phyloP scores from a whole-genome alignment of 2,113 vertebrate species.

The Thomomys bottae region DNA sequence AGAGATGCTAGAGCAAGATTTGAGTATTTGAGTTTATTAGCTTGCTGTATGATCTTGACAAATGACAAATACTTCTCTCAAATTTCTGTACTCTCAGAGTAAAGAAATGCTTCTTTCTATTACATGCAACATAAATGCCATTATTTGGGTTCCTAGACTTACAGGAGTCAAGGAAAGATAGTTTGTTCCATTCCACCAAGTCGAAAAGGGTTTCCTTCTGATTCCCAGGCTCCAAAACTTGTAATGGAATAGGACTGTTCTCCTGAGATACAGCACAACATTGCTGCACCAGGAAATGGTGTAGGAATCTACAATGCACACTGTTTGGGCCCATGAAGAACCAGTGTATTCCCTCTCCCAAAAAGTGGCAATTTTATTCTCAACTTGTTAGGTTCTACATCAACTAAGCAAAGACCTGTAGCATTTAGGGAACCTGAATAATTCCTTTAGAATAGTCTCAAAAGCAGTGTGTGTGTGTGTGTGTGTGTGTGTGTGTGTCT shows the following conservation, averaged over 20 bases:
- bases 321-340: background rate
- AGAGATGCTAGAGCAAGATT: too few species aligned
- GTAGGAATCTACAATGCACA: background rate
- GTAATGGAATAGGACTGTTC: background rate
- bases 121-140: background rate
- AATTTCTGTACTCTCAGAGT: background rate
- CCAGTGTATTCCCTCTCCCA: fast-evolving
- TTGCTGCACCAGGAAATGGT: background rate
- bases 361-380: background rate
- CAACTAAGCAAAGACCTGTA: background rate
- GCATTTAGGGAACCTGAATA: fast-evolving
- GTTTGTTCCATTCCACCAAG: background rate
- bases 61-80: too few species aligned
- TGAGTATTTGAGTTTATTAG: too few species aligned
- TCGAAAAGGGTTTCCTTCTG: background rate
- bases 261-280: fast-evolving
- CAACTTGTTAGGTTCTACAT: background rate
- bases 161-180: background rate
- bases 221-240: background rate
- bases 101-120: background rate
- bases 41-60: too few species aligned
- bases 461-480: background rate
- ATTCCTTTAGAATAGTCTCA: background rate
- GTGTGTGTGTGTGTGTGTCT: too few species aligned
- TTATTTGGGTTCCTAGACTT: background rate